Evolutionary conservation across 2,113 vertebrate genomes (phyloP).

Genomic region (Coturnix japonica): DNA sequence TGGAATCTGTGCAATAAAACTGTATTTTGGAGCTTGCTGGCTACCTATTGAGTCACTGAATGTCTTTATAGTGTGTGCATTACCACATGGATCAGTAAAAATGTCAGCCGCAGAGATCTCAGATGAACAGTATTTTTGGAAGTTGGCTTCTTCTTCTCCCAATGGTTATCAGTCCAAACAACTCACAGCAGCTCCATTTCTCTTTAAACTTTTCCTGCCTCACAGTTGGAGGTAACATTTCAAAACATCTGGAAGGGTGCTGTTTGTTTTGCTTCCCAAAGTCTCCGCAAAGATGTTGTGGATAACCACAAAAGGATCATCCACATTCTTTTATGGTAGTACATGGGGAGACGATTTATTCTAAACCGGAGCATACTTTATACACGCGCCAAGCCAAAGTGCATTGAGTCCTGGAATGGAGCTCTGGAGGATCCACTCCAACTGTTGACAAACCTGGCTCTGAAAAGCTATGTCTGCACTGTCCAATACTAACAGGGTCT

Average conservation of each 20-base stretch:
- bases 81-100: background rate
- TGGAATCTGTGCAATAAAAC: background rate
- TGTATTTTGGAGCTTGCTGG: background rate
- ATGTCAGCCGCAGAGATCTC: background rate
- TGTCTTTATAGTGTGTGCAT: background rate
- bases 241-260: conserved; percentile 58
- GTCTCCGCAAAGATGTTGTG: conserved; percentile 45
- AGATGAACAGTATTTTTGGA: conserved; percentile 21
- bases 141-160: background rate
- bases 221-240: conserved; percentile 37
- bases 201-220: conserved; percentile 41
- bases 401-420: background rate
- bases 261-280: conserved; percentile 53
- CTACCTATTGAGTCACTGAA: background rate
- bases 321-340: conserved; percentile 49
- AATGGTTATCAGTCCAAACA: conserved; percentile 5
- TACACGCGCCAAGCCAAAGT: background rate
- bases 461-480: background rate
- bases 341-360: conserved; percentile 13
- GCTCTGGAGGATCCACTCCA: conserved; percentile 2
- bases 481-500: conserved; percentile 29
- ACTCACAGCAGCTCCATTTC: conserved; percentile 46
- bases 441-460: conserved; percentile 4
- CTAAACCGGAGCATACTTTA: background rate
- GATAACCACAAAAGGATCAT: conserved; percentile 7